Conservation (phyloP, 2,797 vertebrate genomes). For the Thaleichthys pacificus region DNA sequence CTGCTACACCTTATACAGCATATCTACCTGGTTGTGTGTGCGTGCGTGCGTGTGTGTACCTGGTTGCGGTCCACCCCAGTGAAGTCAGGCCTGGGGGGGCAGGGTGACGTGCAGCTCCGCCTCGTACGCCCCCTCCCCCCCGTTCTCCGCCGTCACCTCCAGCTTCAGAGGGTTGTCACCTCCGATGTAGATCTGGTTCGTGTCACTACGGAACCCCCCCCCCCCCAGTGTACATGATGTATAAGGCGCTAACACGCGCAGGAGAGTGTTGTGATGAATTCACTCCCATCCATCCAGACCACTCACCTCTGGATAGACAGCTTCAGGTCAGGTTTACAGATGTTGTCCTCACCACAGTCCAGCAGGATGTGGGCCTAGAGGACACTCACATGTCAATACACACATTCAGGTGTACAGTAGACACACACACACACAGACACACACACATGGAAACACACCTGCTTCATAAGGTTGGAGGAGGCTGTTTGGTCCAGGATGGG, state of each 20-base stretch:
- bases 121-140: conserved; percentile 94
- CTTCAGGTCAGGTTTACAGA: conserved; percentile 90
- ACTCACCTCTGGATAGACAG: conserved; percentile 83
- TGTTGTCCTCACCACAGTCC: conserved; percentile 93
- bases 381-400: not conserved
- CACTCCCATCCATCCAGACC: conserved; percentile 4
- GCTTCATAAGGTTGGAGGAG: conserved; percentile 87
- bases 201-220: conserved; percentile 74
- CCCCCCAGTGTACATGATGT: conserved; percentile 1
- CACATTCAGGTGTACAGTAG: not conserved
- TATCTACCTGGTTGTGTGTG: conserved; percentile 5
- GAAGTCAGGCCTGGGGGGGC: conserved; percentile 90
- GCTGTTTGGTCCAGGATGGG: conserved; percentile 87
- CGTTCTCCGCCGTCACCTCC: conserved; percentile 84
- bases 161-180: conserved; percentile 92
- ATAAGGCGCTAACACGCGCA: not conserved
- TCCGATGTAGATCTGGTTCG: conserved; percentile 89
- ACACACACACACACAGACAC: not conserved
- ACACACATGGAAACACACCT: conserved; percentile 70
- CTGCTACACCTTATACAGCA: no score
- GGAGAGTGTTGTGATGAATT: not conserved
- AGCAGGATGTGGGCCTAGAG: conserved; percentile 89
- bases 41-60: not conserved
- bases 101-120: conserved; percentile 87
- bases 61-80: conserved; percentile 84